Evolutionary conservation across 2,113 vertebrate species (phyloP), one percentile per base, ranked within the genome.

Genomic region (Podarcis cretensis): DNA sequence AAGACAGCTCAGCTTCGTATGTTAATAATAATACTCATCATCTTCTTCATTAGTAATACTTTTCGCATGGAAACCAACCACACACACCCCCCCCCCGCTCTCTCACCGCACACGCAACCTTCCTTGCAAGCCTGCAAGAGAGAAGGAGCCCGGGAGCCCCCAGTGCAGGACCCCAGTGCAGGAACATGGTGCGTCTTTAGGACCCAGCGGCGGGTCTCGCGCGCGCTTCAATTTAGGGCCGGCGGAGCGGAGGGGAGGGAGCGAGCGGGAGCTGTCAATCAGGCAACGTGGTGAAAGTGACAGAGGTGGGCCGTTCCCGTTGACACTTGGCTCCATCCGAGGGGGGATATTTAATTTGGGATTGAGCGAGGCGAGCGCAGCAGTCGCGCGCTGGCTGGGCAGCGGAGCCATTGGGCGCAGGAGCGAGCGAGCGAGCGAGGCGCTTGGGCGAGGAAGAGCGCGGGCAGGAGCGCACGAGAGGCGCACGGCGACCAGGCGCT

Each of bases 321-420:
- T 97, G 96, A 97, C 97, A 97, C 96, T 97, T 96, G 94, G 96
- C 96, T 95, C 96, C 94, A 92, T 96, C 95, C 95, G 95, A 96
- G 97, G 97, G 86, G 97, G 97, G 96, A 97, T 98, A 98, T 98
- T 98, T 98, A 98, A 98, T 97, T 98, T 98, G 97, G 97, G 97
- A 96, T 93, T 94, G 96, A 95, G 86, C 86, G 96, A 93, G 92
- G 92, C 90, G 94, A 93, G 96, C 95, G 94, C 94, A 96, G 96
- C 96, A 96, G 97, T 95, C 25, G 96, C 95, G 96, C 96, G 95
- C 91, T 95, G 95, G 96, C 95, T 95, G 94, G 96, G 93, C 92
- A 89, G 94, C n/a, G 27, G 85, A 66, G 88, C 40, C 81, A 73
- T 76, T 65, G 59, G 59, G 78, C 7, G 21, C 66, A 7, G 69